Base-by-base conservation (phyloP, 2,797 vertebrate species). In the Cirrhinus mrigala region DNA sequence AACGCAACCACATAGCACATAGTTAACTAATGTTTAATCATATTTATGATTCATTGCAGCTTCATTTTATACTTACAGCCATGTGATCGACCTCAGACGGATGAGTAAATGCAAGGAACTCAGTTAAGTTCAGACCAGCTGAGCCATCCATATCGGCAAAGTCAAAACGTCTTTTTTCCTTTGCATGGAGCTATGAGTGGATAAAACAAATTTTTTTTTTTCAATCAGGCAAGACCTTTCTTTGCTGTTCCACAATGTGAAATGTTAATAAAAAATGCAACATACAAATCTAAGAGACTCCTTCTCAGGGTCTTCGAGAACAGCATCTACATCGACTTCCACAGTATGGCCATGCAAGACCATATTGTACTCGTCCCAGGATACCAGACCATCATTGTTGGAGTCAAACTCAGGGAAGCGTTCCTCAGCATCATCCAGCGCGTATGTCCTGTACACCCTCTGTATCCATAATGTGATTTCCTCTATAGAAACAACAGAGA, bases 391-490 rank as follows among this genome's bases (percentile, higher is more conserved):
- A 24, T 99, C 96, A 29, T 81, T 90, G 81, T 98, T 94, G 11
- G 93, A 94, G 90, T 99, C 98, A 86, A 97, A 98, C 68, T 97
- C 96, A 0, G 92, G 90, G 90, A 99, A 99, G 46, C 96, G 96
- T 18, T 98, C 96, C 86, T 95, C 95, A 6, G 96, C 96, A 87
- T 99, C 98, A 87, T 98, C 97, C 11, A 96, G 92, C n/a, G 98
- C 96, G 4, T 99, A 99, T 85, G 95, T 96, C 86, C 97, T 97
- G 89, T 99, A 99, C 48, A 98, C 97, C 6, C 94, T 95, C 85
- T 99, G 98, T 90, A 99, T 99, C 98, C 98, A 99, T 0, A 94
- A 91, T 11, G 97, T 97, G 81, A 99, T 94, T 89, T 99, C 98
- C 87, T 96, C 98, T 99, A 91, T 48, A 71, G 82, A 90, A 91